phyloP scores from a whole-genome alignment of 2,888 invertebrate genomes.

The Pachliopta kotzebuea region DNA sequence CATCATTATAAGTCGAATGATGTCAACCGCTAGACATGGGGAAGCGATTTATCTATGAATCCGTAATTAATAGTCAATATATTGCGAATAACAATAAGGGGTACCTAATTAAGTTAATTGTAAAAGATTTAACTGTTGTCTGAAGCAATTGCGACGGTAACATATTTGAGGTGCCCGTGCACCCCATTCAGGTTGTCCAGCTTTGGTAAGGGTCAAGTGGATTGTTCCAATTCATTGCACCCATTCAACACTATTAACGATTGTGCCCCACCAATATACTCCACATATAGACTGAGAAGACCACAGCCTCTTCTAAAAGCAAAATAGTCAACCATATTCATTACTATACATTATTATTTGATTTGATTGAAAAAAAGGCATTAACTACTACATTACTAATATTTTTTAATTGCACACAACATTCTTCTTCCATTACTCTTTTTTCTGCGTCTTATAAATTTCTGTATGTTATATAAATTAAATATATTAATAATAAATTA shows the following conservation, averaged over 20 bases:
- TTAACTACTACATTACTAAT: too few species aligned
- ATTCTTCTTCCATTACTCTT: too few species aligned
- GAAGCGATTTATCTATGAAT: background rate
- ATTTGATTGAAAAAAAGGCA: too few species aligned
- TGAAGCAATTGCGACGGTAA: background rate
- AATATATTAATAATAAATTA: too few species aligned
- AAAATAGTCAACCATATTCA: too few species aligned
- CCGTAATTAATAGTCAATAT: background rate
- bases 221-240: conserved; percentile 36
- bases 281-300: too few species aligned
- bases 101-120: conserved; percentile 18
- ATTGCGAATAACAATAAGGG: background rate
- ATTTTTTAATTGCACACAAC: too few species aligned
- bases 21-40: too few species aligned
- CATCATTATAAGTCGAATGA: too few species aligned
- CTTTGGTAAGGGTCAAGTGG: conserved; percentile 32
- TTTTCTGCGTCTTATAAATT: too few species aligned
- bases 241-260: conserved; percentile 32
- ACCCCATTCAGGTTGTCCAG: conserved; percentile 35
- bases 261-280: conserved; percentile 3
- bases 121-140: background rate
- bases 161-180: conserved; percentile 12
- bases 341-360: too few species aligned
- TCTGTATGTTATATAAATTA: too few species aligned
- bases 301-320: background rate